A percentile compares a stretch with the other conserved stretches of the same genome.
Conservation (phyloP, 2,888 invertebrate species). For the Nemapogon koenigi region DNA sequence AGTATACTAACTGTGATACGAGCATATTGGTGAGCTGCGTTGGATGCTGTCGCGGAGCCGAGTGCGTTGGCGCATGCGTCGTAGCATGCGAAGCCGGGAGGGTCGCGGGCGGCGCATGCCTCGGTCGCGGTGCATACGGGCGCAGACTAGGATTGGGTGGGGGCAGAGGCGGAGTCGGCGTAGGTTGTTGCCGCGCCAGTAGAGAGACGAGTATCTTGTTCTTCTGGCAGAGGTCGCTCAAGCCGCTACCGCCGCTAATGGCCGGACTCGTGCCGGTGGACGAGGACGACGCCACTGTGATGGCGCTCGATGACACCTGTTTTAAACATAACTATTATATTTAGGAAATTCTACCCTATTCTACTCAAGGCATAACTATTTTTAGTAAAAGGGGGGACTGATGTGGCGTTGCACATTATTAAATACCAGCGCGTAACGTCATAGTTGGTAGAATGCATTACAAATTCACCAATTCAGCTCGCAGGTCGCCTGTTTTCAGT, state of each 20-base stretch:
- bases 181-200: slow-evolving; percentile 76
- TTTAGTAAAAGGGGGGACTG: too few species aligned
- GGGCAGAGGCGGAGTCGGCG: slow-evolving; percentile 71
- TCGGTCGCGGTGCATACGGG: slow-evolving; percentile 22
- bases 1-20: slow-evolving; percentile 20
- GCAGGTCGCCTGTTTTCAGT: too few species aligned
- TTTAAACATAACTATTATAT: too few species aligned
- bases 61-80: slow-evolving; percentile 25
- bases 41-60: too few species aligned
- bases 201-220: slow-evolving; percentile 87
- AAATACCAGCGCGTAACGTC: too few species aligned
- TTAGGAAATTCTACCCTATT: too few species aligned
- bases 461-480: too few species aligned
- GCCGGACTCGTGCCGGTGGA: slow-evolving; percentile 40
- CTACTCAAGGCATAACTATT: too few species aligned
- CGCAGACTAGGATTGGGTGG: slow-evolving; percentile 72
- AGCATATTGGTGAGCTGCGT: slow-evolving; percentile 37
- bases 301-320: slow-evolving; percentile 64
- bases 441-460: too few species aligned
- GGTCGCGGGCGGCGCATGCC: slow-evolving; percentile 28
- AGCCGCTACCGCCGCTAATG: slow-evolving; percentile 29
- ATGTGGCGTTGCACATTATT: too few species aligned
- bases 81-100: slow-evolving; percentile 23
- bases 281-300: slow-evolving; percentile 59
- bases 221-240: slow-evolving; percentile 78